Base-by-base conservation (phyloP, 2,797 vertebrate genomes). In the Bradypus variegatus region DNA sequence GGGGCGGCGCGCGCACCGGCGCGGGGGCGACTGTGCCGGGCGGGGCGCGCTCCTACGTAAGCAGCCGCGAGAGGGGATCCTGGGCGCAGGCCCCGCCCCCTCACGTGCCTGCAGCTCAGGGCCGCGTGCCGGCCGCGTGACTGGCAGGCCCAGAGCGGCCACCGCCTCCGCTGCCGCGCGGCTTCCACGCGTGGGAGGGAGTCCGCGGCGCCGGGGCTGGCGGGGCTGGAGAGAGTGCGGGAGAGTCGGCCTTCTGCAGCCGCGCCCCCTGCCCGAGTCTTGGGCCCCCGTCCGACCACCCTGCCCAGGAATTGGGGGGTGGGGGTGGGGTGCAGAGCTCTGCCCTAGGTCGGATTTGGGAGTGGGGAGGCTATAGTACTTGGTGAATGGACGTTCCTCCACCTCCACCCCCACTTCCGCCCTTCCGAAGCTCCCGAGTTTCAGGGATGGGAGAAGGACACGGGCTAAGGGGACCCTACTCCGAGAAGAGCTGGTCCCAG, bases 41-140 rank as follows among this genome's bases (percentile, higher is more conserved):
- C 91, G 95, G 48, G 75, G 91, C 88, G 94, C 91, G 96, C 96
- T 97, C 97, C 97, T 97, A 98, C 97, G 97, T 96, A 95, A 97
- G 96, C 96, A 96, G 95, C 94, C 96, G 96, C 95, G 96, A 97
- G 97, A 97, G 97, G 97, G 97, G 97, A 97, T 98, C 97, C 97
- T 98, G 97, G 96, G 97, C 70, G 25, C 80, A 14, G 89, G 92
- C 93, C 48, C 93, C 94, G 91, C 95, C 96, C 82, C 94, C 94
- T 96, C 96, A 96, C 96, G 95, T 96, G 96, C 50, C 70, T 21
- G 41, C 23, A 8, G 89, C 89, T 78, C 94, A 72, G 73, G 73
- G 90, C 95, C 96, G 36, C 95, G 89, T 96, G 95, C 95, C 19
- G 27, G 29, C 95, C 90, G 86, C 90, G 65, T 94, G 96, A 95